These are phyloP conservation scores for Bacillus rossius DNA, from an alignment of 1,140 invertebrate genomes.

Conservation along the genomic window DNA sequence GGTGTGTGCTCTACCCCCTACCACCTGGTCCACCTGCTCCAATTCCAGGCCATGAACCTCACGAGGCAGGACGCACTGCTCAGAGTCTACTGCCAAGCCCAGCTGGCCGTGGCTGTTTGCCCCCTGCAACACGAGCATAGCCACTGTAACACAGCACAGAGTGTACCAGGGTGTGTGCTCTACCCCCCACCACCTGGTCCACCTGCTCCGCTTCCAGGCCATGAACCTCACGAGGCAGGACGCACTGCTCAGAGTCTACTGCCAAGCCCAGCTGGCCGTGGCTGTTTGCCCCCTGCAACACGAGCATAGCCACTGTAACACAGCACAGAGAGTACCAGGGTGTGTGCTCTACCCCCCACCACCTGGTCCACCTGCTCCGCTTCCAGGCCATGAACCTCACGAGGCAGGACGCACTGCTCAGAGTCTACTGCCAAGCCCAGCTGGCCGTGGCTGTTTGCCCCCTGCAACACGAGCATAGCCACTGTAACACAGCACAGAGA, in stretches of 20 bases:
- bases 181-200: slow-evolving; percentile 73
- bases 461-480: too few relatives aligned
- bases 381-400: slow-evolving; percentile 44
- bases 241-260: slow-evolving; percentile 35
- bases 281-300: slow-evolving; percentile 46
- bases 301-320: too few relatives aligned
- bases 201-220: slow-evolving; percentile 46
- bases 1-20: too few relatives aligned
- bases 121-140: slow-evolving; percentile 47
- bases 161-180: slow-evolving; percentile 47
- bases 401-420: slow-evolving; percentile 47
- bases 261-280: slow-evolving; percentile 35
- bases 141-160: slow-evolving; percentile 27
- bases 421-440: slow-evolving; percentile 29
- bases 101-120: slow-evolving; percentile 36
- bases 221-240: slow-evolving; percentile 49
- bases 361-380: slow-evolving; percentile 57
- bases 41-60: too few relatives aligned
- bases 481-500: too few relatives aligned
- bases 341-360: slow-evolving; percentile 76
- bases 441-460: slow-evolving; percentile 35
- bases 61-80: slow-evolving; percentile 50
- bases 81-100: slow-evolving; percentile 27
- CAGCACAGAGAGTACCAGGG: slow-evolving; percentile 53
- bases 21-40: too few relatives aligned